Percentiles rank a stretch among this genome's conserved stretches.
Evolutionary conservation across 2,888 invertebrate species (phyloP).

Genomic region (Hypena proboscidalis): DNA sequence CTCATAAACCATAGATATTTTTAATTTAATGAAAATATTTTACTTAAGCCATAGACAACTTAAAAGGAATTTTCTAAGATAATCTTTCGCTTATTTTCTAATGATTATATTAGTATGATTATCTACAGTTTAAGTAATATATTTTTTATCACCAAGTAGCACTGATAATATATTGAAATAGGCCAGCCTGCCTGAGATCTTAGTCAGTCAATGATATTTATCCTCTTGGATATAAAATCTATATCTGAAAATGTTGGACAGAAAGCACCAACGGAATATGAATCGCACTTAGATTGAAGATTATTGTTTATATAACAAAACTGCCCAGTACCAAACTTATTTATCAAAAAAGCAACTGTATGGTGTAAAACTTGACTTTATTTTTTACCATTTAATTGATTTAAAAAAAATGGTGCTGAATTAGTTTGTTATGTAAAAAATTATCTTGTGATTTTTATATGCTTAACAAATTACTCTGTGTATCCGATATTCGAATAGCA

Average conservation of each 20-base stretch:
- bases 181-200: constrained; percentile 63
- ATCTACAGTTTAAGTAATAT: constrained; percentile 31
- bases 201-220: constrained; percentile 51
- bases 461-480: constrained; percentile 8
- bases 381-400: no score
- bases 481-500: constrained; percentile 3
- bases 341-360: no score
- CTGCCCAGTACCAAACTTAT: no score
- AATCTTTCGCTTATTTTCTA: constrained; percentile 5
- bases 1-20: constrained; percentile 21
- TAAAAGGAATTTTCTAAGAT: constrained; percentile 8
- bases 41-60: constrained; percentile 19
- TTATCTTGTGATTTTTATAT: constrained; percentile 10
- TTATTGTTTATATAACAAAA: no score
- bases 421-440: no score
- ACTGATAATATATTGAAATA: constrained; percentile 44
- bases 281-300: constrained; percentile 14
- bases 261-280: constrained; percentile 31
- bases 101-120: constrained; percentile 11
- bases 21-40: constrained; percentile 24
- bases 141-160: constrained; percentile 30
- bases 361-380: no score
- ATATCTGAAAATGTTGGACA: constrained; percentile 18
- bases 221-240: constrained; percentile 1
- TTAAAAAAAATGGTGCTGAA: no score